A percentile compares a stretch with the other conserved stretches of the same genome.
Conservation (phyloP, 2,797 vertebrate species). For the Xiphophorus birchmanni region DNA sequence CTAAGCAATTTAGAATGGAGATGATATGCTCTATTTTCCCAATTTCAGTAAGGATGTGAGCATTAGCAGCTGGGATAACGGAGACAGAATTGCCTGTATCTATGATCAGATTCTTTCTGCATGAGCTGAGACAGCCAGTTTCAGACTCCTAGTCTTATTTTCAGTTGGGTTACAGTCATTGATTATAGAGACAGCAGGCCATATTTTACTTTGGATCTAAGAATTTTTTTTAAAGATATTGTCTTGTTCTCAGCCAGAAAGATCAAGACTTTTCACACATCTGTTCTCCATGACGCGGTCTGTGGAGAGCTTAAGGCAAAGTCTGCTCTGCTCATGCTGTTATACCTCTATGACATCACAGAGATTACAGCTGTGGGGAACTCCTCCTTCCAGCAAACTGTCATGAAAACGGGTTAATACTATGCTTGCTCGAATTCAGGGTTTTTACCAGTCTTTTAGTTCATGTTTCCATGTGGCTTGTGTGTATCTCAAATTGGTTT, state of each 20-base stretch:
- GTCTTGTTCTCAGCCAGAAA: not conserved
- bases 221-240: not conserved
- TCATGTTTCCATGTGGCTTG: not conserved
- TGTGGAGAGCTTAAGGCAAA: not conserved
- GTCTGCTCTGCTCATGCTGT: not conserved
- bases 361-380: not conserved
- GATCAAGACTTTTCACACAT: not conserved
- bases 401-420: not conserved
- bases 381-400: not conserved
- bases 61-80: not conserved
- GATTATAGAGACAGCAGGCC: not conserved
- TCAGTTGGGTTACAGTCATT: not conserved
- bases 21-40: not conserved
- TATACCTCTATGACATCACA: not conserved
- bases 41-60: not conserved
- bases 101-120: conserved; percentile 3
- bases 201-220: not conserved
- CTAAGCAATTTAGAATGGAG: no score
- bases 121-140: not conserved
- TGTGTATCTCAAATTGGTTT: not conserved
- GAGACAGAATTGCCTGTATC: not conserved
- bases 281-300: not conserved
- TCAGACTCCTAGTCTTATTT: not conserved
- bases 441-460: not conserved
- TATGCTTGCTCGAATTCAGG: not conserved